Evolutionary conservation across 2,113 vertebrate genomes (phyloP).

Genomic region (Lycaon pictus): DNA sequence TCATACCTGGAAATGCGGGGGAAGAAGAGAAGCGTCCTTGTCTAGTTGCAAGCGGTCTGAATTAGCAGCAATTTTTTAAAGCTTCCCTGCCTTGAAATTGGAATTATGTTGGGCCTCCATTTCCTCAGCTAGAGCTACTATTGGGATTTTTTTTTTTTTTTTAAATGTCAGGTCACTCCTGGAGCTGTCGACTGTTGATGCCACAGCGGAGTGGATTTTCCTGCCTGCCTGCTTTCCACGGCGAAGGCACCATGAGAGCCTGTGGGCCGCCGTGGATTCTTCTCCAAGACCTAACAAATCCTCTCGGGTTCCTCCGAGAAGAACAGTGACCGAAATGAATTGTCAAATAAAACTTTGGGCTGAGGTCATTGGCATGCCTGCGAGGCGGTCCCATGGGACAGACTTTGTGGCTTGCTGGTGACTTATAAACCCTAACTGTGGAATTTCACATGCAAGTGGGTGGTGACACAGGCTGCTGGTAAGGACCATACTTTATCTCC

Average conservation of each 20-base stretch:
- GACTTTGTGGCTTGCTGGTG: background rate
- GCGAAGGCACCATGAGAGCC: background rate
- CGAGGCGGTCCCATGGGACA: background rate
- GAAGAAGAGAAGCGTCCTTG: accelerated
- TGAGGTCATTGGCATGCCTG: background rate
- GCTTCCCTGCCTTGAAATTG: background rate
- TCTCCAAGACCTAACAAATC: background rate
- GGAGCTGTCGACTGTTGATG: background rate
- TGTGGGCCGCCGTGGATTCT: background rate
- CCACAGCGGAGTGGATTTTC: background rate
- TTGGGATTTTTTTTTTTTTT: background rate
- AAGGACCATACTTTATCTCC: accelerated
- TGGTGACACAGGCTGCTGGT: accelerated
- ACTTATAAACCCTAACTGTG: background rate
- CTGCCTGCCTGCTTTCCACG: background rate
- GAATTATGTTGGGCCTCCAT: background rate
- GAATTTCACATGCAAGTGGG: constrained; percentile 57
- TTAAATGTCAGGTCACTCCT: background rate
- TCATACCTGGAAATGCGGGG: accelerated
- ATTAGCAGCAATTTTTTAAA: background rate
- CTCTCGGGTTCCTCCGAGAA: background rate
- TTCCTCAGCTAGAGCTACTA: background rate
- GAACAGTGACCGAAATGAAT: background rate
- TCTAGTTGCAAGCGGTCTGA: background rate
- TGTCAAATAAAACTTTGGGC: background rate